Evolutionary conservation across 2,888 invertebrate species (phyloP).

Genomic region (Xanthorhoe designata): DNA sequence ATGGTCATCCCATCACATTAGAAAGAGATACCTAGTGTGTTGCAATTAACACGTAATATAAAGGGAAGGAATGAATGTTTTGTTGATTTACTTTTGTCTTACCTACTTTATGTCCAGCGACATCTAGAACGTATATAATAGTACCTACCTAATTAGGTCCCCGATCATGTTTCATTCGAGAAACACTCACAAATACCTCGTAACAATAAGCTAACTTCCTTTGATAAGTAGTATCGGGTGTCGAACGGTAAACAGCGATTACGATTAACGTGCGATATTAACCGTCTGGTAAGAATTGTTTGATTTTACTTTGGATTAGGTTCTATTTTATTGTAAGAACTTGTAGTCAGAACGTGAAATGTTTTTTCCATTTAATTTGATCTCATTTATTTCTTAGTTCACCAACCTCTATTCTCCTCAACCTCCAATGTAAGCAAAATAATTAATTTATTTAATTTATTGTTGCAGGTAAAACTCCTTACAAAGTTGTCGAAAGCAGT

Average conservation of each 20-base stretch:
- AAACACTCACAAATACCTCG: slow-evolving; percentile 32
- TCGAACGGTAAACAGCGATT: slow-evolving; percentile 19
- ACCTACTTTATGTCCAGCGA: not conserved
- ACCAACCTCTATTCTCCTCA: not conserved
- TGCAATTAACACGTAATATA: too few species aligned
- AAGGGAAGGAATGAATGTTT: too few species aligned
- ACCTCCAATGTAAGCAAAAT: too few species aligned
- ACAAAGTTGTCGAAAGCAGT: slow-evolving; percentile 4
- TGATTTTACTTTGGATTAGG: too few species aligned
- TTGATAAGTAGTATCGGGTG: slow-evolving; percentile 30
- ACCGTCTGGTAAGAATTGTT: not conserved
- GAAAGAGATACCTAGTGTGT: too few species aligned
- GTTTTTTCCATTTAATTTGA: not conserved
- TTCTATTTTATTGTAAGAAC: not conserved
- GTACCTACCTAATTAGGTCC: too few species aligned
- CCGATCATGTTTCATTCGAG: slow-evolving; percentile 36
- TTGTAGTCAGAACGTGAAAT: not conserved
- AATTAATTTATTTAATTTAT: slow-evolving; percentile 1
- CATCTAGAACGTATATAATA: slow-evolving; percentile 7
- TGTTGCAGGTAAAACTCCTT: slow-evolving; percentile 38
- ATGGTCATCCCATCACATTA: too few species aligned
- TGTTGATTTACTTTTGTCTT: too few species aligned
- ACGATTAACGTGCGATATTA: not conserved
- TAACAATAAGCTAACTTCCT: slow-evolving; percentile 35
- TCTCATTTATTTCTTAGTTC: too few species aligned